Evolutionary conservation across 2,113 vertebrate genomes (phyloP), one percentile per base, ranked within the genome.

Genomic region (Amblyornis subalaris): DNA sequence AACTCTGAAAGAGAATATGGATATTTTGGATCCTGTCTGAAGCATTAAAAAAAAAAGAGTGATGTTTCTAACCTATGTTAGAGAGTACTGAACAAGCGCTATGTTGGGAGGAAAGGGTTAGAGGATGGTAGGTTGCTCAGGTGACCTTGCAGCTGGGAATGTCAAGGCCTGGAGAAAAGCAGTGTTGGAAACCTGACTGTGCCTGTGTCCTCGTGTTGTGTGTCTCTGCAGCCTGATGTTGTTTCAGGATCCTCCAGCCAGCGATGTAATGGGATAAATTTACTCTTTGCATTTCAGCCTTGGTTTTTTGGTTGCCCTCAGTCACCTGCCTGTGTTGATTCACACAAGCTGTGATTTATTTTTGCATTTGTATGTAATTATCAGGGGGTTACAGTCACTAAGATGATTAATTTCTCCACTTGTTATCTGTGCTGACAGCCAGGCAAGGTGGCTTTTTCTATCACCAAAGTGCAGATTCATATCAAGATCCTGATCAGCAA

Each of bases 141-240:
- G 24, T 58, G 44, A 50, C 29, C 24, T 50, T 40, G 44, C 35
- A 50, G 35, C 14, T 81, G 7, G 15, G 66, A 82, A 31, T 36
- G 25, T 12, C 33, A 51, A 31, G 36, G 50, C 25, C 20, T 14
- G 10, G 47, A 51, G 31, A 35, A 61, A 71, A 51, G 25, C 9
- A 19, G 1, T 35, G 25, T 42, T 25, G 51, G 20, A 61, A 61
- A 61, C 16, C 7, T 51, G 36, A 44, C 0, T 1, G 23, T 16
- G 23, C 9, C 36, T 31, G 15, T 44, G 16, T 82, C 31, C 25
- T 60, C 8, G 1, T 16, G 20, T 25, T 51, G 24, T 2, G 4
- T 42, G 20, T 31, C 5, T 35, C 45, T 70, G 36, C 31, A 82
- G 19, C 36, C 24, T 0, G 0, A 6, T 0, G 7, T 21, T 7